phyloP scores from a whole-genome alignment of 2,888 invertebrate genomes.

The Plemyria rubiginata region DNA sequence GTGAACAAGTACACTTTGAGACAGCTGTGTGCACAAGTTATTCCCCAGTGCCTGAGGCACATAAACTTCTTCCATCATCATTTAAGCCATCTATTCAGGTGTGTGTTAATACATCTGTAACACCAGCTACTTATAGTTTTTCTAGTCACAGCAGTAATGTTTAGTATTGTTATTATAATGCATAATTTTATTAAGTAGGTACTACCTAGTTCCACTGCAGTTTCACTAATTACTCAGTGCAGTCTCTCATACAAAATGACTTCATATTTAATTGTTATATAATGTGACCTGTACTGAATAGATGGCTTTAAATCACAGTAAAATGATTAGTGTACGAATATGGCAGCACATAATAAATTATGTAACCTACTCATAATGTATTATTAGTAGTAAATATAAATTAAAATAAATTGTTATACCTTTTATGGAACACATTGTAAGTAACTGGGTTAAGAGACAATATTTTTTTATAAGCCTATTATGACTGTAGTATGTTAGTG shows the following conservation, averaged over 20 bases:
- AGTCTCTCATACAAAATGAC: neutral
- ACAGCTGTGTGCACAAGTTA: conserved; percentile 74
- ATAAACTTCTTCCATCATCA: conserved; percentile 80
- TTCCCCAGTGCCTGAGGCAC: conserved; percentile 80
- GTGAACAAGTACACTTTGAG: conserved; percentile 79
- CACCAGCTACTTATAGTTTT: conserved; percentile 83
- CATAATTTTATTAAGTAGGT: conserved; percentile 46
- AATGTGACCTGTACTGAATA: conserved; percentile 13
- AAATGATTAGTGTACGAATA: neutral
- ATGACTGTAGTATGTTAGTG: conserved; percentile 60
- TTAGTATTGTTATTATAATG: conserved; percentile 61
- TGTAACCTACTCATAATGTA: conserved; percentile 7
- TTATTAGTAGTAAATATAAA: conserved; percentile 44
- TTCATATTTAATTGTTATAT: neutral
- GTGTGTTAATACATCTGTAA: conserved; percentile 81
- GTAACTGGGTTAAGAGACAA: conserved; percentile 4
- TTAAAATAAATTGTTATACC: conserved; percentile 5
- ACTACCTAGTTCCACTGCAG: conserved; percentile 53
- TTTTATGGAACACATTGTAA: conserved; percentile 10
- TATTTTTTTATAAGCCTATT: conserved; percentile 6
- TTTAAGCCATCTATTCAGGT: conserved; percentile 83
- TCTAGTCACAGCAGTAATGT: conserved; percentile 84
- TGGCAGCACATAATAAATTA: neutral
- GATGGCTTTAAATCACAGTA: conserved; percentile 26
- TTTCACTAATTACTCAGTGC: conserved; percentile 69